Conservation (phyloP, 2,113 vertebrate species). For the Chloroceryle aenea region DNA sequence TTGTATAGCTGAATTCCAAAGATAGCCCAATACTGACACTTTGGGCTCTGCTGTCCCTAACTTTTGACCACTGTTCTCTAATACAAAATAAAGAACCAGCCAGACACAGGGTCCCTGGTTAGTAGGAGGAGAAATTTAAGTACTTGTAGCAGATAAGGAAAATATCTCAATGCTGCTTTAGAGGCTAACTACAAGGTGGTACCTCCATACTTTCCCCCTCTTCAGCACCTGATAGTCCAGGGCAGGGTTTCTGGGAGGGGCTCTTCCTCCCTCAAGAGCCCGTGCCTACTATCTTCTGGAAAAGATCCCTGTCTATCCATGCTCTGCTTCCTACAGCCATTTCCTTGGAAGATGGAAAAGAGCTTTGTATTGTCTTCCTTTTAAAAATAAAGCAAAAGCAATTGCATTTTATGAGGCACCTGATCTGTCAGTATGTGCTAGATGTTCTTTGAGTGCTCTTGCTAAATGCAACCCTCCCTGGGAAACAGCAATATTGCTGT, state of each 20-base stretch:
- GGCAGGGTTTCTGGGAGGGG: not conserved
- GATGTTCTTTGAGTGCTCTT: not conserved
- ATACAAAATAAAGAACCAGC: not conserved
- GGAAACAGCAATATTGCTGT: not conserved
- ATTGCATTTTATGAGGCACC: not conserved
- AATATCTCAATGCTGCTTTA: not conserved
- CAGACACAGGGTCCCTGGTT: not conserved
- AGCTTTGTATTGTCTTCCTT: not conserved
- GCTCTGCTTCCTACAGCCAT: not conserved
- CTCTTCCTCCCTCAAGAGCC: not conserved
- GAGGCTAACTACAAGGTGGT: not conserved
- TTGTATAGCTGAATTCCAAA: not conserved
- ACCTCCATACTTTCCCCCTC: not conserved
- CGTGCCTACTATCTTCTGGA: not conserved
- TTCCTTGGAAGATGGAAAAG: not conserved
- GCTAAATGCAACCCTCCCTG: not conserved
- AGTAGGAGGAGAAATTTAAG: not conserved
- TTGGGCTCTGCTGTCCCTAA: not conserved
- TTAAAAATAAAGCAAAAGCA: not conserved
- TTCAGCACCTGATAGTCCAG: not conserved
- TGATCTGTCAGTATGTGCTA: not conserved
- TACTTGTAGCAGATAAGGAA: not conserved
- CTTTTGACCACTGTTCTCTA: not conserved
- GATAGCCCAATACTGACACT: too few relatives aligned
- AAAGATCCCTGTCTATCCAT: not conserved